Percentiles rank a stretch among this genome's conserved stretches.
phyloP scores from a whole-genome alignment of 2,888 invertebrate genomes.

The Acanthoscelides obtectus region DNA sequence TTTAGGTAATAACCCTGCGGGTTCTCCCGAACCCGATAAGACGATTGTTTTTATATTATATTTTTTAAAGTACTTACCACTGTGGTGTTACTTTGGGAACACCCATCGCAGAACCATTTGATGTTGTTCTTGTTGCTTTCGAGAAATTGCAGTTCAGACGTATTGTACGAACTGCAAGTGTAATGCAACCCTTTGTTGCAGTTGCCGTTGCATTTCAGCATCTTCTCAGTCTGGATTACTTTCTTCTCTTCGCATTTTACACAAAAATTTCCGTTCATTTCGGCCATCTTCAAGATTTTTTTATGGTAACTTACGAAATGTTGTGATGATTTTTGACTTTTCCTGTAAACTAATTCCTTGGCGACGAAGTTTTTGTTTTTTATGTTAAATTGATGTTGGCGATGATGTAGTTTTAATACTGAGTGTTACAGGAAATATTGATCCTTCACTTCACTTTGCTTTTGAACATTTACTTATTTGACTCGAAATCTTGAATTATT shows the following conservation, averaged over 20 bases:
- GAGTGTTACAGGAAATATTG: too few species aligned
- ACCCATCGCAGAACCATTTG: constrained; percentile 31
- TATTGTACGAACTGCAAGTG: constrained; percentile 30
- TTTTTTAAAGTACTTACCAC: constrained; percentile 1
- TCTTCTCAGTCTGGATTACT: constrained; percentile 19
- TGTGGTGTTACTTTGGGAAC: constrained; percentile 15
- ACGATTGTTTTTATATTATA: too few species aligned
- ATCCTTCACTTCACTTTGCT: too few species aligned
- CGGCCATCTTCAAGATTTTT: constrained; percentile 23
- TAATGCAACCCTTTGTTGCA: constrained; percentile 31
- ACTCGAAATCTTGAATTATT: too few species aligned
- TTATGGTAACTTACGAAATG: not conserved
- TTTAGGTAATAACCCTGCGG: not conserved
- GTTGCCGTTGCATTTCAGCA: constrained; percentile 28
- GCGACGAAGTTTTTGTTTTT: not conserved
- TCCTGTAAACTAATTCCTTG: not conserved
- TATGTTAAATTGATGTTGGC: not conserved
- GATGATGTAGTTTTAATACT: too few species aligned
- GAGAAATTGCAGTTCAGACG: constrained; percentile 28
- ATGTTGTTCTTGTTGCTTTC: constrained; percentile 28
- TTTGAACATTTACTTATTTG: too few species aligned
- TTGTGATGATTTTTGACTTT: not conserved
- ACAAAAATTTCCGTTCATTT: constrained; percentile 31
- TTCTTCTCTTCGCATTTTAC: constrained; percentile 30
- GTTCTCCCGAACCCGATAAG: too few species aligned